Base-by-base conservation (phyloP, 2,797 vertebrate species). In the Chelonia mydas region DNA sequence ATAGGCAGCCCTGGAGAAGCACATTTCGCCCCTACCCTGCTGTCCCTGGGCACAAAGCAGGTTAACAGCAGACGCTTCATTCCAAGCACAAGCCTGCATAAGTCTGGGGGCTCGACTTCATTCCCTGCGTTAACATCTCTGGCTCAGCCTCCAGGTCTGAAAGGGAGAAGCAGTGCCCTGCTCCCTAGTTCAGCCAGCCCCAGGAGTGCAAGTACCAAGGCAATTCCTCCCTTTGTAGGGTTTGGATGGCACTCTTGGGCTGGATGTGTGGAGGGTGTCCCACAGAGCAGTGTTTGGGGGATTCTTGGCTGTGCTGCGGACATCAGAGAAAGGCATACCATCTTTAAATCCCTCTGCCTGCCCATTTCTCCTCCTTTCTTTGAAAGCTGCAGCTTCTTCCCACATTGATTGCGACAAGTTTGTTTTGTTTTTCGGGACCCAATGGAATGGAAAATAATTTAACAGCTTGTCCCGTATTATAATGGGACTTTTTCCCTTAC, bases 41-140 rank as follows among this genome's bases (percentile, higher is more conserved):
- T 23, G 19, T 37, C n/a, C 65, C 19, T 21, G n/a, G 65, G n/a
- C 33, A n/a, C 61, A 68, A 81, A 7, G 55, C 45, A 81, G 25
- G 23, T 41, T 41, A 21, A 25, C 37, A 23, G 37, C 68, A 41
- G 10, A 41, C 68, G 5, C 33, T 41, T 41, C 68, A 72, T 23
- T 72, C 68, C 19, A 33, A 23, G 65, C 65, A n/a, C 5, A 37
- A 37, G 33, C n/a, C n/a, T 15, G 57, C 33, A 21, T 10, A 19
- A 9, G 33, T 17, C n/a, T 23, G n/a, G 7, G 11, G n/a, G 5
- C 10, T 4, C 2, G 3, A 7, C n/a, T n/a, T n/a, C 7, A 2
- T 2, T 49, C 7, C 25, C 68, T 11, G 23, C 5, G 5, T 45
- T 41, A 74, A 45, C 16, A 3, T 33, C 5, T 68, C 61, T 68